Conservation (phyloP, 2,113 vertebrate species). For the Rhipidura dahli region DNA sequence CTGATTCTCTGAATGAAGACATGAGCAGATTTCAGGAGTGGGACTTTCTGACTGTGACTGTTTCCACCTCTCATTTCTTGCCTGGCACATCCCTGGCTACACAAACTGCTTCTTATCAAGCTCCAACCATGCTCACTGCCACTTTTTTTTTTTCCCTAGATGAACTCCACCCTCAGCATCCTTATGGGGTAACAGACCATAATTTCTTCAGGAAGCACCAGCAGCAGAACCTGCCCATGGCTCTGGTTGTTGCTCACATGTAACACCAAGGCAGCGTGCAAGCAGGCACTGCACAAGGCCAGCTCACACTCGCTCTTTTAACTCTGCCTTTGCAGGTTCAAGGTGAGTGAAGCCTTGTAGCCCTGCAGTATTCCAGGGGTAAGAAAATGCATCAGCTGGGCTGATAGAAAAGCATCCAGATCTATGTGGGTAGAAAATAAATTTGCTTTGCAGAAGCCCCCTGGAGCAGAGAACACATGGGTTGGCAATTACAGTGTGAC, state of each 20-base stretch:
- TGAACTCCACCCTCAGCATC: not conserved
- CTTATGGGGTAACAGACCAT: not conserved
- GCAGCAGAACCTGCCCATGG: not conserved
- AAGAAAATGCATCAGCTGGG: not conserved
- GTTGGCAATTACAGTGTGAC: not conserved
- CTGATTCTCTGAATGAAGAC: not conserved
- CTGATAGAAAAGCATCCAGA: not conserved
- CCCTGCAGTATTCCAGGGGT: accelerated
- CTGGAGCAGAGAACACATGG: not conserved
- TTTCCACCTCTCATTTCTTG: not conserved
- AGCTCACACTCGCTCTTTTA: not conserved
- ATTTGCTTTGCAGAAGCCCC: not conserved
- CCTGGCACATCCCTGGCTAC: not conserved
- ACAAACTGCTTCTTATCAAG: not conserved
- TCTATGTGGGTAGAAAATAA: not conserved
- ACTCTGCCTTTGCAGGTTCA: not conserved
- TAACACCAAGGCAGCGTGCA: not conserved
- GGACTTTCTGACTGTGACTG: not conserved
- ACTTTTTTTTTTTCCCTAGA: not conserved
- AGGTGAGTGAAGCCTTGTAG: not conserved
- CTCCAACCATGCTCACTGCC: not conserved
- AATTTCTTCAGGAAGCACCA: not conserved
- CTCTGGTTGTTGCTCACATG: accelerated
- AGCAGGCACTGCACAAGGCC: not conserved
- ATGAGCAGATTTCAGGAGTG: not conserved